Evolutionary conservation across 2,888 invertebrate genomes (phyloP), one percentile per base, ranked within the genome.

Genomic region (Mactromeris polynyma): DNA sequence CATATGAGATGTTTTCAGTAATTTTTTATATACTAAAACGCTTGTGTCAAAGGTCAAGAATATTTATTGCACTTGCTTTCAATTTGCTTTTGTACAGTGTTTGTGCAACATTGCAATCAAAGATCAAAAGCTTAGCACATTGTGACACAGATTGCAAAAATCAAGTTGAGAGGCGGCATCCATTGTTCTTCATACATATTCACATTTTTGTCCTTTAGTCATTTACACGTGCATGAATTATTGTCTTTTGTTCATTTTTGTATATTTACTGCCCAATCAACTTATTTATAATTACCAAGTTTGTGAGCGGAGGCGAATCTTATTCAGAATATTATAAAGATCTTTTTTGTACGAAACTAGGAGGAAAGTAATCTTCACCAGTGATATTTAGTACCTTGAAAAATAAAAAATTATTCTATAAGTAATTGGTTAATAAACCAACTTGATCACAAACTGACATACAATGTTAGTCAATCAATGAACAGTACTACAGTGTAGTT

Each of bases 41-140:
- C 73, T 73, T 73, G 26, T 73, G 73, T 73, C 73, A 73, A 73
- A 73, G 73, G 73, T 73, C 73, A 73, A 73, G 73, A 73, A 9
- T 73, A 33, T 36, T 26, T 33, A 36, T 73, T 73, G 73, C 73
- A 73, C 73, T 33, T 73, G 73, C 73, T 73, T 73, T 73, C n/a
- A 36, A 73, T 33, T 73, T 73, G 73, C 73, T 73, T 73, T 3
- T 36, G 73, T 73, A 36, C 26, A 73, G 0, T 73, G 36, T 73
- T 33, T 26, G 36, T 73, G 31, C 73, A 36, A 17, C 17, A 0
- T 33, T 33, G 36, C 17, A 26, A 3, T 73, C 33, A 33, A 36
- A 33, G 73, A 36, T 33, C 58, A 64, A 64, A 26, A 64, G 46
- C 26, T 58, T 26, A 26, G 26, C 58, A 26, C 26, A n/a, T 64